Base-by-base conservation (phyloP, 2,113 vertebrate species). In the Dasypus novemcinctus region DNA sequence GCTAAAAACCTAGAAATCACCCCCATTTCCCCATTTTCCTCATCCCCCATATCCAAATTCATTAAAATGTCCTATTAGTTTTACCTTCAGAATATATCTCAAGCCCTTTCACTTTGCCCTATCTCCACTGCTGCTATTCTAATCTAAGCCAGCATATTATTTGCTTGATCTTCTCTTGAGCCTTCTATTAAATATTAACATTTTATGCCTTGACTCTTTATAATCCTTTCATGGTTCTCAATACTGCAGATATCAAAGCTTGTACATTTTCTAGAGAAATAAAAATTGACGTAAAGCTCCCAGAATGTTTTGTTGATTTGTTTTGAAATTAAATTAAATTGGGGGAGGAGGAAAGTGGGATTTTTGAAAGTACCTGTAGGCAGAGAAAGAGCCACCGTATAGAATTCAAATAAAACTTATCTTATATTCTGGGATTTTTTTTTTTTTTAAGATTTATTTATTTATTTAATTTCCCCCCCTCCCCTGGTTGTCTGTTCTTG, bases 151-250 rank as follows among this genome's bases (percentile, higher is more conserved):
- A 83, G 31, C 14, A 49, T 46, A 46, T 63, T 68, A 68, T 27
- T 78, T 74, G 36, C 12, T 59, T 38, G 7, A 84, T 75, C 5
- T n/a, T 52, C 27, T 33, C 33, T 68, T 84, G 82, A 49, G 14
- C 31, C 46, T 59, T 8, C 14, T 29, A 8, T 49, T 86, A 38
- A 72, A 21, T 66, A 69, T 57, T 76, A 78, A 43, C 21, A 89
- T 52, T 41, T 85, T 72, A 61, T 85, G 21, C 23, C 61, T 90
- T 92, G n/a, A 71, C 66, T 92, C 31, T 54, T 78, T 49, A 63
- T 41, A 92, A 69, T 82, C 43, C 17, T 85, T 92, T 94, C n/a
- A 36, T 79, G 38, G 29, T 87, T 97, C 43, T 63, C 33, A 91
- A 72, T 86, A 63, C 69, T 90, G 38, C 57, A 75, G 63, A 92